phyloP scores from a whole-genome alignment of 2,113 vertebrate species.

The Bos javanicus region DNA sequence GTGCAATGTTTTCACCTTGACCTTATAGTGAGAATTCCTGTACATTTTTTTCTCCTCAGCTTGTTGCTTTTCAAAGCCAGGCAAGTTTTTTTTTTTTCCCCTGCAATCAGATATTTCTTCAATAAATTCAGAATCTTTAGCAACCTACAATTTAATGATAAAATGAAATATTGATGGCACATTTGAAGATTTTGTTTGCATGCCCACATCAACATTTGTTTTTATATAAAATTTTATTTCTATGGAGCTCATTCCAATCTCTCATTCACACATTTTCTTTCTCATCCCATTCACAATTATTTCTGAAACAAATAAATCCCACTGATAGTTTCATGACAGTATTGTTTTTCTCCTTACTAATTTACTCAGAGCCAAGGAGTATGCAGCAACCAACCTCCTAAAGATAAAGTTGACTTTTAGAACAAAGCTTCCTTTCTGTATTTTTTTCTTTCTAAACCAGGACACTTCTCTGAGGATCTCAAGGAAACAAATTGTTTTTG shows the following conservation, averaged over 20 bases:
- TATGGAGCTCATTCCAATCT: background rate
- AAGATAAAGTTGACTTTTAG: background rate
- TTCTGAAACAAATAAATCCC: background rate
- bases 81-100: background rate
- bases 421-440: background rate
- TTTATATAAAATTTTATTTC: background rate
- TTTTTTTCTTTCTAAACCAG: background rate
- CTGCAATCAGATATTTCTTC: background rate
- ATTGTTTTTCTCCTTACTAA: background rate
- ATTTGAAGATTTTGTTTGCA: background rate
- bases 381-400: background rate
- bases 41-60: background rate
- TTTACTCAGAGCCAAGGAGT: background rate
- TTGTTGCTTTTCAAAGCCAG: conserved; percentile 11
- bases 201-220: background rate
- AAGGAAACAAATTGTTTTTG: background rate
- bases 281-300: background rate
- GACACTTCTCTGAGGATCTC: background rate
- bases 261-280: background rate
- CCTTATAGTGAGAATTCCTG: background rate
- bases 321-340: background rate
- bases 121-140: conserved; percentile 13
- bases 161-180: background rate
- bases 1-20: conserved; percentile 49
- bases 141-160: background rate